Base-by-base conservation (phyloP, 2,888 invertebrate species). In the Germaria angustata region DNA sequence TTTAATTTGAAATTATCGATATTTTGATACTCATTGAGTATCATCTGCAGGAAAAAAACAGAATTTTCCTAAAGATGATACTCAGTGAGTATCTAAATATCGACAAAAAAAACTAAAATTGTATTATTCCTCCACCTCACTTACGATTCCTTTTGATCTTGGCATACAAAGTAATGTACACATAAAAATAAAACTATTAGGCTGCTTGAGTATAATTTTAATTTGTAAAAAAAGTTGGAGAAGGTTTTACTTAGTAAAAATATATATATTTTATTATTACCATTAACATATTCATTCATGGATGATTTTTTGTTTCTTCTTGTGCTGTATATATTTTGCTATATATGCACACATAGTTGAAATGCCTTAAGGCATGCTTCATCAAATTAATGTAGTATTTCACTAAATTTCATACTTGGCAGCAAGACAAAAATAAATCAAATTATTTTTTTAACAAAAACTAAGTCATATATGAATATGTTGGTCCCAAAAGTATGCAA, bases 131-230 rank as follows among this genome's bases (percentile, higher is more conserved):
- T n/a, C n/a, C n/a, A n/a, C n/a, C n/a, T n/a, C n/a, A n/a, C n/a
- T n/a, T n/a, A n/a, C n/a, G n/a, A n/a, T n/a, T n/a, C n/a, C n/a
- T n/a, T n/a, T n/a, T n/a, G n/a, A n/a, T n/a, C n/a, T n/a, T n/a
- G n/a, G n/a, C n/a, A n/a, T n/a, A n/a, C n/a, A n/a, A 13, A n/a
- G 32, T 28, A 32, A 32, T 9, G 15, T 32, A 15, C 17, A 17
- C 20, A 28, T 9, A 49, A 49, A 28, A 39, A 55, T n/a, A 76
- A 65, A 65, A 53, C 20, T 41, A 28, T 39, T 20, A 32, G 75
- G 78, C 81, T 78, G 81, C 78, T 78, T 82, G 79, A 46, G 9
- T 15, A 20, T 0, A 20, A 63, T 39, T 15, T 17, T 15, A 34
- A 44, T 76, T 39, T 24, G 2, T 0, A 24, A 1, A 6, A 22